A percentile compares a stretch with the other conserved stretches of the same genome.
These are phyloP conservation scores for Avahi laniger DNA, from an alignment of 2,797 vertebrate genomes.

Conservation along the genomic window DNA sequence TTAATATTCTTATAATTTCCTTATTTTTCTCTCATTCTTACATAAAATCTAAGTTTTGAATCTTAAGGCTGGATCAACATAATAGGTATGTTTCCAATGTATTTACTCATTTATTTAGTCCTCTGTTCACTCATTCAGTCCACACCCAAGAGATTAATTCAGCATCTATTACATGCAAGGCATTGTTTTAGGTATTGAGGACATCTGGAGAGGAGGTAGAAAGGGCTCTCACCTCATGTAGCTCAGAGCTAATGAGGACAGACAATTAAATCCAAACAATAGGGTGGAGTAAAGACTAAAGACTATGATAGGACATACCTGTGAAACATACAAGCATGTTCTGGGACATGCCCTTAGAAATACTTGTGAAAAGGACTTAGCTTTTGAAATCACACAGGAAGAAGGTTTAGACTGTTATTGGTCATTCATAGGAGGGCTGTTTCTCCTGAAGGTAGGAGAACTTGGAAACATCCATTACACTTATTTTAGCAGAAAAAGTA, in stretches of 20 bases:
- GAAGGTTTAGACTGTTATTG: not conserved
- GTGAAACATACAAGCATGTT: not conserved
- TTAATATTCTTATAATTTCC: not conserved
- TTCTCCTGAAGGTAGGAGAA: slow-evolving; percentile 38
- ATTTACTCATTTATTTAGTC: not conserved
- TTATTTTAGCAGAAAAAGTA: slow-evolving; percentile 62
- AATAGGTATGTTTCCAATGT: not conserved
- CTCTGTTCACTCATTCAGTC: not conserved
- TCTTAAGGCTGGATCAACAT: not conserved
- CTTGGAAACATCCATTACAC: slow-evolving; percentile 37
- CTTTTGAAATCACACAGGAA: slow-evolving; percentile 43
- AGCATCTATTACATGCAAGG: not conserved
- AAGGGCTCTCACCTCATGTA: not conserved
- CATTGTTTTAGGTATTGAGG: not conserved
- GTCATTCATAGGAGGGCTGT: not conserved
- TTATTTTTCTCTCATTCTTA: not conserved
- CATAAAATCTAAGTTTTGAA: slow-evolving; percentile 39
- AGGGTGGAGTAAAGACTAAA: not conserved
- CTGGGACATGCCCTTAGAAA: not conserved
- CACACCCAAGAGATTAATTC: not conserved
- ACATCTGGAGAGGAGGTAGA: not conserved
- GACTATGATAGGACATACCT: not conserved
- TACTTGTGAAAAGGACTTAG: not conserved
- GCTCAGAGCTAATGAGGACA: not conserved
- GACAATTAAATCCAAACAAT: not conserved